These are phyloP conservation scores for Lepus americanus DNA, from an alignment of 2,113 vertebrate species.

Conservation along the genomic window DNA sequence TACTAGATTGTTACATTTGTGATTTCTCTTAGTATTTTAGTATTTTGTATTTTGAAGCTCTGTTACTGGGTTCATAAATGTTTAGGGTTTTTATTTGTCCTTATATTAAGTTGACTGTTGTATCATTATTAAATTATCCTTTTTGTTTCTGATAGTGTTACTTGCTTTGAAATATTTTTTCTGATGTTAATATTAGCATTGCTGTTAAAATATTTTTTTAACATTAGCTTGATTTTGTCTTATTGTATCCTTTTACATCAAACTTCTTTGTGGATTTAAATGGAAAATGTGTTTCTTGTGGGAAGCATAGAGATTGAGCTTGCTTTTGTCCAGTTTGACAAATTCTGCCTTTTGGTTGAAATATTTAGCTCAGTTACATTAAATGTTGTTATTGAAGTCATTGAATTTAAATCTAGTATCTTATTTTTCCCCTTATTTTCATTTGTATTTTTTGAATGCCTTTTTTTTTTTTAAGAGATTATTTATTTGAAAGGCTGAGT, in stretches of 20 bases:
- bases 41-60: neutral
- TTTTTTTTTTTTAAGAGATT: neutral
- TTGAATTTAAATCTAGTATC: neutral
- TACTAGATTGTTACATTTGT: neutral
- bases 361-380: neutral
- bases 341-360: neutral
- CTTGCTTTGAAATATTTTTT: conserved; percentile 44
- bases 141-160: neutral
- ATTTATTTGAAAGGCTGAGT: too few relatives aligned
- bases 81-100: neutral
- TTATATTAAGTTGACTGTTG: neutral
- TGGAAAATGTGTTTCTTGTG: neutral
- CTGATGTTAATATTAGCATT: neutral
- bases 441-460: neutral
- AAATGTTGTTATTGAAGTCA: neutral
- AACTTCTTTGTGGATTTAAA: neutral
- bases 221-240: neutral
- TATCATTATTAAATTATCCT: neutral
- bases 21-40: conserved; percentile 11
- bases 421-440: neutral
- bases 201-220: neutral
- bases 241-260: neutral
- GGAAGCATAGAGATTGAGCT: neutral
- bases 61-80: neutral
- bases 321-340: neutral